These are phyloP conservation scores for Leucophenga maculata DNA, from an alignment of 2,888 invertebrate species.

Conservation along the genomic window DNA sequence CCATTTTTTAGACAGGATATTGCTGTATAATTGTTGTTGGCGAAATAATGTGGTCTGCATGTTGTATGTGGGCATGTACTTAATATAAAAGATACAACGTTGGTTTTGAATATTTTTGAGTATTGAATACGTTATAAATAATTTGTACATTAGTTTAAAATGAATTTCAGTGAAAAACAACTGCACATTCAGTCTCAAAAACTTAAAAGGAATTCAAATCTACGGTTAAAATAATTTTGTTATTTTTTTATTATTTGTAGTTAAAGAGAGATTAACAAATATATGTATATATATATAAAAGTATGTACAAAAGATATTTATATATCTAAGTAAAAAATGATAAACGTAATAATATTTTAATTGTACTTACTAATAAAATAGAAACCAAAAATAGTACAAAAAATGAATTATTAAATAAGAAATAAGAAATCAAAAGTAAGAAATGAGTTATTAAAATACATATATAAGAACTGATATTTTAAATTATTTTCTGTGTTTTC, in stretches of 20 bases:
- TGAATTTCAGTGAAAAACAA: conserved; percentile 30
- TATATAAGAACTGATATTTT: conserved; percentile 8
- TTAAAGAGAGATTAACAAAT: conserved; percentile 36
- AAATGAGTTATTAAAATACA: not conserved
- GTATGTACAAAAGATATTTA: conserved; percentile 45
- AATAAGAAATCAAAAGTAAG: conserved; percentile 6
- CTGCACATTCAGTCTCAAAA: conserved; percentile 45
- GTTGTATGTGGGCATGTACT: not conserved
- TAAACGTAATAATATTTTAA: conserved; percentile 4
- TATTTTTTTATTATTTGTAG: conserved; percentile 20
- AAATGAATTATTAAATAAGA: conserved; percentile 11
- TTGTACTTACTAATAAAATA: conserved; percentile 17
- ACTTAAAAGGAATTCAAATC: conserved; percentile 40
- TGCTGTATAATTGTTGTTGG: not conserved
- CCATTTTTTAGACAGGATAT: not conserved
- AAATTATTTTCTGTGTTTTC: conserved; percentile 4
- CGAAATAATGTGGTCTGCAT: no score
- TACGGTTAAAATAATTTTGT: conserved; percentile 39
- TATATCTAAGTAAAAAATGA: conserved; percentile 32
- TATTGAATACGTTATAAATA: conserved; percentile 26
- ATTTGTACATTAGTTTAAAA: conserved; percentile 34
- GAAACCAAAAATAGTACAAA: conserved; percentile 24
- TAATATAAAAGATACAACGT: conserved; percentile 26
- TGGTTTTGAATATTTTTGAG: conserved; percentile 20
- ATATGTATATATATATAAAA: conserved; percentile 33